phyloP scores from a whole-genome alignment of 2,888 invertebrate species.

The Leucoma salicis region DNA sequence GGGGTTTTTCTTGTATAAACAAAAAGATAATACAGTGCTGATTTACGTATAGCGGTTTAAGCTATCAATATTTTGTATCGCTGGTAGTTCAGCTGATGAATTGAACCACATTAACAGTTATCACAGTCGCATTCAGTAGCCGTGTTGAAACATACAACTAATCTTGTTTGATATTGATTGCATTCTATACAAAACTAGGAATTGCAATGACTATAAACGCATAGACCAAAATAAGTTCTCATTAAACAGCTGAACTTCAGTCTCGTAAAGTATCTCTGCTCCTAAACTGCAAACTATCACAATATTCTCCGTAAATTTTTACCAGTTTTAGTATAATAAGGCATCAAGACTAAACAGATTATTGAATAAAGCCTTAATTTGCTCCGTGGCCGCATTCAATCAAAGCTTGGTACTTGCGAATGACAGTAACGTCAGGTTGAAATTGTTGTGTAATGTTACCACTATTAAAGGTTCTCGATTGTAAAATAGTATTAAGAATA shows the following conservation, averaged over 20 bases:
- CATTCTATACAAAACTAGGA: conserved; percentile 2
- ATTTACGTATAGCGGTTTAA: too few species aligned
- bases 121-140: conserved; percentile 19
- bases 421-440: conserved; percentile 21
- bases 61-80: too few species aligned
- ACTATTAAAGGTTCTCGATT: conserved; percentile 16
- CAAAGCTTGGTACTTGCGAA: conserved; percentile 20
- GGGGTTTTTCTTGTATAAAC: too few species aligned
- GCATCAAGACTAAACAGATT: neutral
- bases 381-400: conserved; percentile 13
- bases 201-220: too few species aligned
- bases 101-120: conserved; percentile 15
- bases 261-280: too few species aligned
- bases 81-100: conserved; percentile 4
- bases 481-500: too few species aligned
- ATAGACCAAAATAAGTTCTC: too few species aligned
- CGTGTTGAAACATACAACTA: conserved; percentile 28
- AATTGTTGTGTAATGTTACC: conserved; percentile 26
- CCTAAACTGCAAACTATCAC: too few species aligned
- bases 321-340: too few species aligned
- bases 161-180: conserved; percentile 30
- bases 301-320: too few species aligned
- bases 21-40: too few species aligned
- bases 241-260: too few species aligned
- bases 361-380: conserved; percentile 12